These are phyloP conservation scores for Cheilosia scutellata DNA, from an alignment of 2,888 invertebrate genomes.

Conservation along the genomic window DNA sequence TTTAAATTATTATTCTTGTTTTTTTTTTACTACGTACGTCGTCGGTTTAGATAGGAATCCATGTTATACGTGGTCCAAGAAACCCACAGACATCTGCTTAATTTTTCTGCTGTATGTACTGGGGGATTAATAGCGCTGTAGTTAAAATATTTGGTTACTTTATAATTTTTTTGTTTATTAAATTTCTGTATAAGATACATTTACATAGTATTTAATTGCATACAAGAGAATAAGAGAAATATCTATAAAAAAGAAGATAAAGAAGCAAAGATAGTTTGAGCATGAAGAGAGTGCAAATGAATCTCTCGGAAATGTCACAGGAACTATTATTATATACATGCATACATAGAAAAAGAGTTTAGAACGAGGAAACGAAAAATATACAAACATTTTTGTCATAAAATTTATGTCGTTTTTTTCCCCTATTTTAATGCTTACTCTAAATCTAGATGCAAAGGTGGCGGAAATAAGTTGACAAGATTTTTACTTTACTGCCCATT, in stretches of 20 bases:
- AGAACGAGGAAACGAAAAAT: slow-evolving; percentile 63
- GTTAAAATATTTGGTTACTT: slow-evolving; percentile 35
- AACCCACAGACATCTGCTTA: slow-evolving; percentile 23
- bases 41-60: slow-evolving; percentile 53
- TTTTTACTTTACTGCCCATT: no score
- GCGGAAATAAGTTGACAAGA: no score
- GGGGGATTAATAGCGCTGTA: slow-evolving; percentile 34
- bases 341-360: slow-evolving; percentile 54
- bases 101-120: slow-evolving; percentile 42
- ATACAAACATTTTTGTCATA: slow-evolving; percentile 72
- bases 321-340: slow-evolving; percentile 58
- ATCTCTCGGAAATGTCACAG: slow-evolving; percentile 57
- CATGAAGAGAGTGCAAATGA: slow-evolving; percentile 23
- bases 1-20: slow-evolving; percentile 56
- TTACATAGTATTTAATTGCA: slow-evolving; percentile 61
- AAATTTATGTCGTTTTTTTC: slow-evolving; percentile 1
- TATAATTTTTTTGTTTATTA: slow-evolving; percentile 25
- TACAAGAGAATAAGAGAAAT: slow-evolving; percentile 21
- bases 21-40: slow-evolving; percentile 44
- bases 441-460: no score
- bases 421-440: not conserved
- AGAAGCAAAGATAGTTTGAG: slow-evolving; percentile 27
- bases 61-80: slow-evolving; percentile 47
- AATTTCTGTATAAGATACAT: slow-evolving; percentile 50
- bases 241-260: slow-evolving; percentile 30